A percentile compares a stretch with the other conserved stretches of the same genome.
phyloP scores from a whole-genome alignment of 2,888 invertebrate species.

The Aphrophora alni region DNA sequence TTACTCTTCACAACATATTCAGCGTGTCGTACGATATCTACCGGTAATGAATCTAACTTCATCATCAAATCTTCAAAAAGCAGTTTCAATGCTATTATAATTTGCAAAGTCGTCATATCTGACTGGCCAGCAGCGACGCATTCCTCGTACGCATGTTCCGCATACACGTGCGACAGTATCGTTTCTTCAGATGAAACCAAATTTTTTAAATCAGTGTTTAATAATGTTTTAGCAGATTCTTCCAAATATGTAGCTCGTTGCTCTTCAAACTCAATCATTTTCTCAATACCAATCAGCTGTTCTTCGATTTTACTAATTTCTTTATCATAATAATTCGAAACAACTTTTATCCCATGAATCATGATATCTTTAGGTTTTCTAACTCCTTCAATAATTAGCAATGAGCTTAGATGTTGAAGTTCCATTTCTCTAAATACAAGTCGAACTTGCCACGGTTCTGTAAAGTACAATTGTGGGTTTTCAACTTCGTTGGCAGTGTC shows the following conservation, averaged over 20 bases:
- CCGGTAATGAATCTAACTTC: conserved; percentile 40
- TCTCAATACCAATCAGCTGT: conserved; percentile 19
- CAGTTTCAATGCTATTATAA: conserved; percentile 36
- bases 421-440: conserved; percentile 44
- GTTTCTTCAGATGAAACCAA: conserved; percentile 33
- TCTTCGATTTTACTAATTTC: conserved; percentile 29
- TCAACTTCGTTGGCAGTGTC: conserved; percentile 31
- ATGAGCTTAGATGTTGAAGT: conserved; percentile 37
- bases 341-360: conserved; percentile 24
- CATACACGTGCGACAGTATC: conserved; percentile 25
- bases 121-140: conserved; percentile 29
- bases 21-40: conserved; percentile 25
- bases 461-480: conserved; percentile 43
- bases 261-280: conserved; percentile 24
- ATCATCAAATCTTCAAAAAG: conserved; percentile 37
- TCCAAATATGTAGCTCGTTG: conserved; percentile 20
- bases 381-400: conserved; percentile 30
- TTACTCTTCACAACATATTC: conserved; percentile 25
- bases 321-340: conserved; percentile 22
- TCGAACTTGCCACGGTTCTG: conserved; percentile 42
- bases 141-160: conserved; percentile 33
- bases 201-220: conserved; percentile 34
- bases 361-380: conserved; percentile 36
- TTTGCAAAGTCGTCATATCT: conserved; percentile 38
- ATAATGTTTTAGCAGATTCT: conserved; percentile 21